Conservation (phyloP, 2,888 invertebrate genomes). For the Apantesis nais region DNA sequence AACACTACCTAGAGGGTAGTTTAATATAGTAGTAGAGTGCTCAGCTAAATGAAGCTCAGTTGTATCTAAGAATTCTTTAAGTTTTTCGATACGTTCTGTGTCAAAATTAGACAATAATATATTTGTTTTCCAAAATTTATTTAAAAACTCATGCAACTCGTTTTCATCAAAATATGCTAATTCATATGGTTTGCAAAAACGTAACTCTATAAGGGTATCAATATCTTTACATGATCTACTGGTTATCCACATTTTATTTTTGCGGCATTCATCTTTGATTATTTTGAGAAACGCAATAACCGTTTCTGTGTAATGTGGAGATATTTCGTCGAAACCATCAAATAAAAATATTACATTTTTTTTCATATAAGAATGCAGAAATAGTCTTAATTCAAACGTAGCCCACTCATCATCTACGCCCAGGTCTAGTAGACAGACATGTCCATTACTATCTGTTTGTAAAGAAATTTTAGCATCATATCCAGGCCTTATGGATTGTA, state of each 20-base stretch:
- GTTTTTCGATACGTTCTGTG: slow-evolving; percentile 7
- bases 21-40: neutral
- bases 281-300: slow-evolving; percentile 11
- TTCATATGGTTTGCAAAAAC: slow-evolving; percentile 4
- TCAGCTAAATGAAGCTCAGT: neutral
- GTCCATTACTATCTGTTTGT: neutral
- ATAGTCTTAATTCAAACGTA: slow-evolving; percentile 14
- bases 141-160: neutral
- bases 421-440: neutral
- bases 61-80: slow-evolving; percentile 4
- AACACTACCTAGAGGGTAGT: neutral
- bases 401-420: neutral
- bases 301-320: slow-evolving; percentile 19
- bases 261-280: neutral
- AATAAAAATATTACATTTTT: slow-evolving; percentile 23
- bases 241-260: slow-evolving; percentile 1
- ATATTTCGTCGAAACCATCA: slow-evolving; percentile 32
- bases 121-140: slow-evolving; percentile 15
- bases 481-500: neutral
- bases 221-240: neutral
- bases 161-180: neutral
- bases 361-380: slow-evolving; percentile 19
- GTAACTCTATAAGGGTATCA: neutral
- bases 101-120: slow-evolving; percentile 9
- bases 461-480: neutral